Evolutionary conservation across 2,888 invertebrate genomes (phyloP), one percentile per base, ranked within the genome.

Genomic region (Lasioglossum oenotherae): DNA sequence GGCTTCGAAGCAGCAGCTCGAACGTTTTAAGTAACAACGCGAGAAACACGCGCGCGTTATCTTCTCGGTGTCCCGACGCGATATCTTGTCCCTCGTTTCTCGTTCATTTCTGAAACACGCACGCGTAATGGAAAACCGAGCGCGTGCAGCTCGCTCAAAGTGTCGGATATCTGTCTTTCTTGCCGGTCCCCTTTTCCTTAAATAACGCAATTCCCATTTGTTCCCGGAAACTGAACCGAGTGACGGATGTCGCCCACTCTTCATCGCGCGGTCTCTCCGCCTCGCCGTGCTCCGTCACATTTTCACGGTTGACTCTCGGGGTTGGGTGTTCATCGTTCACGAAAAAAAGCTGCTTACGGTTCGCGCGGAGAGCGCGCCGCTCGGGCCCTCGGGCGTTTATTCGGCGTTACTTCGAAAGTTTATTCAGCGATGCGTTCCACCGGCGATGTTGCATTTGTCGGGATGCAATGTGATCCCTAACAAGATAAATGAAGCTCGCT

Each of bases 401-500:
- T 84, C 78, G 60, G 67, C 74, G 78, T 88, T 87, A 83, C 87
- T 82, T 78, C 78, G 81, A 86, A 83, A 91, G 89, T 91, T 91
- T 91, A 90, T 88, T 85, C 91, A 88, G 77, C 81, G 82, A 82
- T 82, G 83, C 85, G 87, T 88, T 85, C 88, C 87, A 83, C 79
- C 85, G 78, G 82, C 82, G 86, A 86, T 87, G 88, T 89, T 91
- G 86, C 91, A 89, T 92, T 92, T 92, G 93, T 93, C 90, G 89
- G 80, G 88, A 87, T 89, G 92, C 91, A 93, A 92, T 90, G 82
- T 84, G 92, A 93, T 92, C 90, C 87, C 87, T 84, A 87, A 90
- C 78, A 92, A 92, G 92, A 93, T 93, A 92, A 92, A 93, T 92
- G 93, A 93, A 91, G 84, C 88, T 82, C 84, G 82, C 41, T 78